Base-by-base conservation (phyloP, 2,113 vertebrate species). In the Nycticebus coucang region DNA sequence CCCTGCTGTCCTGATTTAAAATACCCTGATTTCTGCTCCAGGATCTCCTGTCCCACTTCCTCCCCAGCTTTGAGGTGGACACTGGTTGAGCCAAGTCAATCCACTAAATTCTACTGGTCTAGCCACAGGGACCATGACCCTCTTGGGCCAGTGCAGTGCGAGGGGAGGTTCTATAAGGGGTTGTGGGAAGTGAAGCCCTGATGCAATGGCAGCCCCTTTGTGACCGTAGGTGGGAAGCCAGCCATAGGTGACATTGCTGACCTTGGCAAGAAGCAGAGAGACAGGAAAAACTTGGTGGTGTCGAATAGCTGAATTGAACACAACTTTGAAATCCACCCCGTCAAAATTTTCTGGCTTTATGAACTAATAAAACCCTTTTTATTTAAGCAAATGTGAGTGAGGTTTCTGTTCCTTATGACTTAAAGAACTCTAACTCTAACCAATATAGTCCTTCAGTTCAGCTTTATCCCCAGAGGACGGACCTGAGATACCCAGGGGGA, bases 401-500 rank as follows among this genome's bases (percentile, higher is more conserved):
- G 9, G 6, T 45, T 93, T 89, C 72, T 0, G 13, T 18, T 79
- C n/a, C 45, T 84, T 13, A 24, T 6, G 28, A 7, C 28, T 64
- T 41, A 18, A 15, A 84, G 21, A 80, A 22, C 57, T 50, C 45
- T 64, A 45, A 19, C 14, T 0, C 35, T 64, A 45, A 19, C 14
- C 0, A 0, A 12, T 26, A 57, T 0, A 0, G 3, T 21, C 30
- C 75, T 90, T 93, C 2, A 7, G 24, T 66, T 37, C 18, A 14
- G 5, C 19, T 21, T 22, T 86, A 59, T 37, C 57, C 24, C 0
- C 22, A 5, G 18, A 68, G 1, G 8, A 13, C 2, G 10, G n/a
- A 45, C 22, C 35, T 3, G 19, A 81, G 53, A 45, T 3, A 50
- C 50, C 35, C 5, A 3, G 19, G 18, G 19, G 12, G 50, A 41